phyloP scores from a whole-genome alignment of 2,797 vertebrate genomes.

The Liparis tanakae region DNA sequence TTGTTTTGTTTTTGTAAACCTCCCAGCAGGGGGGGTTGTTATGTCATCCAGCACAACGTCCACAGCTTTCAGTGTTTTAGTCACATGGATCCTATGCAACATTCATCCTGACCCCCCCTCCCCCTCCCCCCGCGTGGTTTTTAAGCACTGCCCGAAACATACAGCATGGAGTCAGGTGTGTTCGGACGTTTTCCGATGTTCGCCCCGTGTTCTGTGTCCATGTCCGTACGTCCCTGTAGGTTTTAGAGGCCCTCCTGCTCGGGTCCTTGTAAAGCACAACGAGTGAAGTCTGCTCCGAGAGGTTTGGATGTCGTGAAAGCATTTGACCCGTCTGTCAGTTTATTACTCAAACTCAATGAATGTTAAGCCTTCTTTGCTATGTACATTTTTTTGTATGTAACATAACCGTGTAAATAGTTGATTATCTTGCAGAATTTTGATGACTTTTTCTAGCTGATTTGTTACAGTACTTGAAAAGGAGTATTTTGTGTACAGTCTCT shows the following conservation, averaged over 20 bases:
- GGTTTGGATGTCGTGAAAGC: slow-evolving; percentile 75
- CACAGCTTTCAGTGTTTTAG: slow-evolving; percentile 74
- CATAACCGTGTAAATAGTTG: slow-evolving; percentile 95
- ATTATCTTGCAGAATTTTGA: slow-evolving; percentile 93
- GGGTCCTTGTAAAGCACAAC: slow-evolving; percentile 84
- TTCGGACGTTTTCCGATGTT: slow-evolving; percentile 76
- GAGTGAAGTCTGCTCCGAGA: slow-evolving; percentile 79
- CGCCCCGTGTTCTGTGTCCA: slow-evolving; percentile 49
- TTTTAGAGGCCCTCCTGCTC: slow-evolving; percentile 72
- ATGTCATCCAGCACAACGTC: slow-evolving; percentile 60
- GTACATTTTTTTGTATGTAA: slow-evolving; percentile 94
- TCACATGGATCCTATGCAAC: slow-evolving; percentile 93
- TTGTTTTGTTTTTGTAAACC: slow-evolving; percentile 16
- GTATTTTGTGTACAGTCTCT: slow-evolving; percentile 96
- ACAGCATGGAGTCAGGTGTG: slow-evolving; percentile 81
- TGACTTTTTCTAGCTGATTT: slow-evolving; percentile 96
- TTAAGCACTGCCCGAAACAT: slow-evolving; percentile 83
- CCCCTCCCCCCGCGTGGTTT: slow-evolving; percentile 52
- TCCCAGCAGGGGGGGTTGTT: slow-evolving; percentile 28
- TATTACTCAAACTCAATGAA: slow-evolving; percentile 87
- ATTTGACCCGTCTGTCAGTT: slow-evolving; percentile 82
- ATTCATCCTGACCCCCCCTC: slow-evolving; percentile 69
- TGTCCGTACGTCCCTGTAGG: slow-evolving; percentile 77
- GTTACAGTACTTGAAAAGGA: slow-evolving; percentile 93
- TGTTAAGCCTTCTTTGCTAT: slow-evolving; percentile 90